These are phyloP conservation scores for Leptopilina drosophilae DNA, from an alignment of 2,888 invertebrate genomes.

Conservation along the genomic window DNA sequence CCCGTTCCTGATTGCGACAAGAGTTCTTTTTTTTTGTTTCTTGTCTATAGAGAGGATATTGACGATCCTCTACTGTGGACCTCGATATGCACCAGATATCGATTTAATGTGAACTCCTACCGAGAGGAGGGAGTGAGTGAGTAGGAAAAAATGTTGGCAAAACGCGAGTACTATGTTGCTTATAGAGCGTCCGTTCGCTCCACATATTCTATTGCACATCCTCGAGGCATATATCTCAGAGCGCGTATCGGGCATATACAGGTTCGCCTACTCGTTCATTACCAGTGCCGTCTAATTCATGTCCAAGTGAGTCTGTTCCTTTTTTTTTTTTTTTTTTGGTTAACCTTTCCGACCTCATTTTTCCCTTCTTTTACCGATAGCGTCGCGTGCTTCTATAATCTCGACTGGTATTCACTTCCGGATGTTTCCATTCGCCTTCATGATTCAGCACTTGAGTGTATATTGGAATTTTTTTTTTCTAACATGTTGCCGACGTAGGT, in stretches of 20 bases:
- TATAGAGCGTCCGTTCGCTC: slow-evolving; percentile 51
- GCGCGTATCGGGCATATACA: slow-evolving; percentile 40
- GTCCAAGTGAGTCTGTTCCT: slow-evolving; percentile 47
- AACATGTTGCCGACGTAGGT: slow-evolving; percentile 47
- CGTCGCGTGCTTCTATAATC: slow-evolving; percentile 49
- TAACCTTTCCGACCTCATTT: slow-evolving; percentile 42
- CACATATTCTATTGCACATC: slow-evolving; percentile 48
- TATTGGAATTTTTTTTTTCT: slow-evolving; percentile 48
- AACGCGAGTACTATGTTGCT: slow-evolving; percentile 38
- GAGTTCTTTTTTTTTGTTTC: too few relatives aligned
- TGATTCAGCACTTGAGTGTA: slow-evolving; percentile 55
- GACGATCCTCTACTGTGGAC: slow-evolving; percentile 41
- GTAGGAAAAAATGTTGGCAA: slow-evolving; percentile 41
- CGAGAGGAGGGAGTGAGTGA: not conserved
- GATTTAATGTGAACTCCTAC: slow-evolving; percentile 59
- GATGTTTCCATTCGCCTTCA: slow-evolving; percentile 50
- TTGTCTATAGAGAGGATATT: not conserved
- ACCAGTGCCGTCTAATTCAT: slow-evolving; percentile 58
- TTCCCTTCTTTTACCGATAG: slow-evolving; percentile 34
- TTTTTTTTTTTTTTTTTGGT: slow-evolving; percentile 31
- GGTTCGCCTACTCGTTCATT: slow-evolving; percentile 52
- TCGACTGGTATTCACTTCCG: slow-evolving; percentile 47
- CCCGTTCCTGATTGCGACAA: too few relatives aligned
- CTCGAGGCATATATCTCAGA: slow-evolving; percentile 43
- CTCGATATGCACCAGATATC: slow-evolving; percentile 68